Conservation (phyloP, 2,113 vertebrate genomes). For the Perca fluviatilis region DNA sequence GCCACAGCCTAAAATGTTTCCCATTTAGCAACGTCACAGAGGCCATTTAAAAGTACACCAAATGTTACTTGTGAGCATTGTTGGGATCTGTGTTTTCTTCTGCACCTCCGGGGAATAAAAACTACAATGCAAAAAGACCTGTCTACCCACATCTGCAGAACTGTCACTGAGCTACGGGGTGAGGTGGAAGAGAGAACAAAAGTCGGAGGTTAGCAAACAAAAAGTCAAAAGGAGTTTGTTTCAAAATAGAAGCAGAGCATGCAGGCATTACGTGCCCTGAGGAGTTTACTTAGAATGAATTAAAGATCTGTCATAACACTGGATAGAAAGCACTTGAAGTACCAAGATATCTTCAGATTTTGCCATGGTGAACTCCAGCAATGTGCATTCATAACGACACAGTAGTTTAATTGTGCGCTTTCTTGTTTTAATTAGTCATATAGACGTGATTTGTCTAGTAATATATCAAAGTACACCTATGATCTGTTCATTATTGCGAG, state of each 20-base stretch:
- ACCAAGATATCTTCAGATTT: conserved; percentile 9
- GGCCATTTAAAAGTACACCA: conserved; percentile 44
- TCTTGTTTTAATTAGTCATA: conserved; percentile 27
- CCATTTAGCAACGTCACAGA: conserved; percentile 36
- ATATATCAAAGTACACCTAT: not conserved
- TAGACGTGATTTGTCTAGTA: not conserved
- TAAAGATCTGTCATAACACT: conserved; percentile 41
- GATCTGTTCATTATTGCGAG: not conserved
- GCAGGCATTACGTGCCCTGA: conserved; percentile 2
- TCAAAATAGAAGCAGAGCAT: conserved; percentile 21
- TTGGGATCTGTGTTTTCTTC: conserved; percentile 36
- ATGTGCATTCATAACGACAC: conserved; percentile 14
- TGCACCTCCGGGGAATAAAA: conserved; percentile 52
- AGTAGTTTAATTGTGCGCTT: not conserved
- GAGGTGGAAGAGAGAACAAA: conserved; percentile 32
- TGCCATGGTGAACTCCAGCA: not conserved
- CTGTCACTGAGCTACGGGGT: conserved; percentile 36
- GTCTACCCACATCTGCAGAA: conserved; percentile 58
- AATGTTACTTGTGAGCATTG: conserved; percentile 32
- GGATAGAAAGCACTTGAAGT: conserved; percentile 2
- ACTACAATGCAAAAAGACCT: conserved; percentile 44
- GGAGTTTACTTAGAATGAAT: conserved; percentile 40
- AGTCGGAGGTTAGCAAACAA: conserved; percentile 52
- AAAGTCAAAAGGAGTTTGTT: conserved; percentile 65
- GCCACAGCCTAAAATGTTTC: conserved; percentile 24